Base-by-base conservation (phyloP, 30 jellyfish, hydroid and myxozoan species). In the Aurelia sp. region DNA sequence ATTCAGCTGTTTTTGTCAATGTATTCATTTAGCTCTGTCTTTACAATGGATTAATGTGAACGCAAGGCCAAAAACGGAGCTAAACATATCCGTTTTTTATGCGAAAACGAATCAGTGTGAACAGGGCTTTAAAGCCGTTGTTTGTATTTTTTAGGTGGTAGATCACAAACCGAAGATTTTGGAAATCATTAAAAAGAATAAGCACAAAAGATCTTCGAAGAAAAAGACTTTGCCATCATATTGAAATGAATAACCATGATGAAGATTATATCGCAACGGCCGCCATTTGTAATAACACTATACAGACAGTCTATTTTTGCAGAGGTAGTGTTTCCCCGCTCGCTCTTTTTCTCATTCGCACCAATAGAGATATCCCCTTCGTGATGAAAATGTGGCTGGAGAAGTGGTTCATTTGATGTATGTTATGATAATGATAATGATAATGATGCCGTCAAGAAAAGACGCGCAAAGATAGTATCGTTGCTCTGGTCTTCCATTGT, bases 101-200 rank as follows among this genome's bases (percentile, higher is more conserved):
- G 33, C 33, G 33, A 27, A 27, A 0, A 27, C 33, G 33, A 27
- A 27, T 27, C 33, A 27, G 33, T 27, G 33, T 27, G 33, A 27
- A 27, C 33, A 2, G 33, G 33, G 33, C 33, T 27, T 59, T 59
- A 3, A 18, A 59, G 11, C 68, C 21, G 68, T 59, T 6, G 8
- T 44, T 44, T 44, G 2, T 50, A 9, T 17, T 57, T 69, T 78
- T 33, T 63, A 94, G 98, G 91, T 90, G 2, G 82, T 89, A 6
- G 98, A 88, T 40, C 95, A 88, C 85, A 94, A 89, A 67, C 97
- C 97, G 48, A 89, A 89, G 75, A 92, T 90, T 13, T 64, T 94
- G 33, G 98, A 94, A 7, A 78, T 89, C n/a, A 71, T 94, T 20
- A 82, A 89, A 41, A 91, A 86, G 62, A 87, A 94, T 63, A 94